Evolutionary conservation across 1,140 invertebrate species (phyloP), one percentile per base, ranked within the genome.

Genomic region (Drosophila nigromelanica): DNA sequence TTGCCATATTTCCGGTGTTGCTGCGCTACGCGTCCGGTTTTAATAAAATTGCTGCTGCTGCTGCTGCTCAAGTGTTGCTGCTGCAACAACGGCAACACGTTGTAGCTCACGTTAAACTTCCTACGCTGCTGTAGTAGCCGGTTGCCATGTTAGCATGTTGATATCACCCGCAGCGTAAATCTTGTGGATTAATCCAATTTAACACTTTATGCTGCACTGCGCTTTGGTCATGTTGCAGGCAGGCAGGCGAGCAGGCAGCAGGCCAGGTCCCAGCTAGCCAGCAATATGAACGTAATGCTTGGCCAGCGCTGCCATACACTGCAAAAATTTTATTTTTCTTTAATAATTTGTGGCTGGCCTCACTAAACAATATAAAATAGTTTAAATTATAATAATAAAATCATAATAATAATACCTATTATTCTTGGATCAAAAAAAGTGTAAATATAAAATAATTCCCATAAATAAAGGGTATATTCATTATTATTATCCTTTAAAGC

Each of bases 111-210:
- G 30, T 60, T 68, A 56, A 73, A 59, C 55, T 74, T 74, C 52
- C 61, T 73, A 71, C 67, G 63, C 42, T 51, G 50, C 45, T 70
- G 54, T 70, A 52, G 55, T 68, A 61, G 73, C 66, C 67, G 68
- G 73, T 68, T 59, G 61, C 50, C 73, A 76, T 69, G 78, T 86
- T 87, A 68, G 73, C 79, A 63, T 87, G 82, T 86, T 90, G 78
- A 87, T 90, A 90, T 87, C 89, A 90, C 87, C 87, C 87, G 87
- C 87, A 90, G 87, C 87, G 87, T 90, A 90, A 90, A 90, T 90
- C 87, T 90, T 90, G 76, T 89, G 87, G 87, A 90, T 90, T 90
- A 90, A 90, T 90, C 89, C 87, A 90, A 90, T 90, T 90, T 90
- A 90, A 90, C 87, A 90, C 87, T 90, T 90, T 90, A 90, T 90